Evolutionary conservation across 1,140 invertebrate species (phyloP), one percentile per base, ranked within the genome.

Genomic region (Asbolus verrucosus): DNA sequence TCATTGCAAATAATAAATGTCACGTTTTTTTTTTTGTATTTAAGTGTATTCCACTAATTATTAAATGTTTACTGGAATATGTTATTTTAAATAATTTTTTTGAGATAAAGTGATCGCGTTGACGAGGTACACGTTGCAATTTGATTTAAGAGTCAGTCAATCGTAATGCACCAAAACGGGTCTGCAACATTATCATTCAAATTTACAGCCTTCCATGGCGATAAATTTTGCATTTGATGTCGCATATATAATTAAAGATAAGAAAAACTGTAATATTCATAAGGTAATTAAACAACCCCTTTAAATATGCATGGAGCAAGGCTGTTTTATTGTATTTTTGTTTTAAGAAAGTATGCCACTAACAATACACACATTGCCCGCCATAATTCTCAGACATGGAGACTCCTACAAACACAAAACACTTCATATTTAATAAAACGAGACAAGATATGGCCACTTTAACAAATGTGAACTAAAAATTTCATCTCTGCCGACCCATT

Each of bases 181-280:
- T 15, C 46, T 54, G 46, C 46, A 54, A 14, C 46, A 54, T 54
- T 54, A 54, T 54, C 46, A 36, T 27, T 11, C 13, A 27, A 54
- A 54, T 54, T 54, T 54, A 54, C 46, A 54, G n/a, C 46, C 46
- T 9, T 54, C 46, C 46, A 21, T n/a, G 46, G 46, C 21, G 46
- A 21, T 54, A 54, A 54, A 54, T 54, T 54, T 54, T 27, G 46
- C 46, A 54, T 54, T 54, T 54, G 46, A 54, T 54, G 46, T 54
- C 46, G 46, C 19, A 54, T 54, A 54, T 54, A 54, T 54, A 54
- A 54, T 54, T 54, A 54, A 54, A 54, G 46, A 54, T 54, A 54
- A 54, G 46, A 54, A 54, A 54, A 54, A 54, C 46, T 54, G 46
- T 54, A 54, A 54, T 54, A 54, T 54, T 54, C 46, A 54, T 54